Percentiles rank a stretch among this genome's conserved stretches.
These are phyloP conservation scores for Bradypodion pumilum DNA, from an alignment of 2,797 vertebrate species.

Conservation along the genomic window DNA sequence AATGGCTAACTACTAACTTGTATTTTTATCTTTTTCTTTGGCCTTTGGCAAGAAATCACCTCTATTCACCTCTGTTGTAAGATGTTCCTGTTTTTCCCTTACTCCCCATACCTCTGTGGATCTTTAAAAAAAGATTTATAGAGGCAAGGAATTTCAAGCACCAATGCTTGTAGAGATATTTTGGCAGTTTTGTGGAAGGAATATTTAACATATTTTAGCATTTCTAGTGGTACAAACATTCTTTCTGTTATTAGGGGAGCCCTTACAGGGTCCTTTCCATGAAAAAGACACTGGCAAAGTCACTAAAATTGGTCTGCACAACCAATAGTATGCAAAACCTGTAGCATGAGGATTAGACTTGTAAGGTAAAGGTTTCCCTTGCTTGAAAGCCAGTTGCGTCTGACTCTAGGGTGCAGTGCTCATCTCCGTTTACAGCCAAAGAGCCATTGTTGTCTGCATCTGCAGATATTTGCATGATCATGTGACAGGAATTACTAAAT, in stretches of 20 bases:
- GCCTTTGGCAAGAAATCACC: constrained; percentile 73
- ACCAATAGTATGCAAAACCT: too few species aligned
- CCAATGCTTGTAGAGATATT: neutral
- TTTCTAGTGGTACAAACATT: neutral
- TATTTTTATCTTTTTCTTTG: constrained; percentile 80
- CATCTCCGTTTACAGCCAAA: too few species aligned
- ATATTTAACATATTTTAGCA: neutral
- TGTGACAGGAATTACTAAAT: too few species aligned
- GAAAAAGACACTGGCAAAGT: neutral
- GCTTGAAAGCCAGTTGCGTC: too few species aligned
- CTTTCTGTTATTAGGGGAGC: neutral
- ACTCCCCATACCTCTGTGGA: neutral
- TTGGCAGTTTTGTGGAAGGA: neutral
- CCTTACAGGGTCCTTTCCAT: neutral
- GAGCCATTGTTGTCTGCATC: too few species aligned
- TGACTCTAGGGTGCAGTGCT: too few species aligned
- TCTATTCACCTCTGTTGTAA: constrained; percentile 26
- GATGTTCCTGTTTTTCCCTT: neutral
- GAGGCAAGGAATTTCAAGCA: neutral
- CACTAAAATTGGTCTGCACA: neutral
- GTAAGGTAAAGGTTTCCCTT: too few species aligned
- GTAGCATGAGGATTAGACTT: neutral
- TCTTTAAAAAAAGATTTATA: neutral
- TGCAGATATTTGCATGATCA: too few species aligned
- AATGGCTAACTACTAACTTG: constrained; percentile 73